Conservation (phyloP, 2,113 vertebrate genomes). For the Romanogobio albipinnatus region DNA sequence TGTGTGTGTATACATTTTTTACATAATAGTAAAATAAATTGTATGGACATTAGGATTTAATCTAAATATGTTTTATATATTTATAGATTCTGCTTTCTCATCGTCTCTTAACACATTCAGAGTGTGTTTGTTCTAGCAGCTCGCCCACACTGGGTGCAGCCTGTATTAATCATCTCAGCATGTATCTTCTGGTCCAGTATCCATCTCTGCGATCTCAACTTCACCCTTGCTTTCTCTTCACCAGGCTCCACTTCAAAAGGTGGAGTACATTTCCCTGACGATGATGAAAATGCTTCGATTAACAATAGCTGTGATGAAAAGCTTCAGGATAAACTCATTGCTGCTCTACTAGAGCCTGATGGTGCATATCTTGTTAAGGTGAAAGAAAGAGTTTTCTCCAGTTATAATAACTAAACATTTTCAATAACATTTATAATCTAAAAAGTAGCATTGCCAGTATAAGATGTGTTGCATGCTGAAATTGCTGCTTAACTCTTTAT, state of each 20-base stretch:
- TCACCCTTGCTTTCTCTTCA: neutral
- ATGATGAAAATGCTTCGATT: conserved; percentile 57
- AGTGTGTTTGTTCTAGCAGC: conserved; percentile 17
- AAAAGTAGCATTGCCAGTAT: neutral
- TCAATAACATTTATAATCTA: neutral
- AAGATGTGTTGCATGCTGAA: neutral
- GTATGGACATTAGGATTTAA: neutral
- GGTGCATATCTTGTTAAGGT: conserved; percentile 73
- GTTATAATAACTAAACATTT: neutral
- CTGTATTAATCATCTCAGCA: conserved; percentile 18
- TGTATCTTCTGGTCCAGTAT: conserved; percentile 13
- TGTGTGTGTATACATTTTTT: neutral
- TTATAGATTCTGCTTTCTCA: neutral
- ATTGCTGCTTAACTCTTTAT: neutral
- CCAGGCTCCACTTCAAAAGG: conserved; percentile 71
- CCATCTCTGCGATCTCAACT: conserved; percentile 18
- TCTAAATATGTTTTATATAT: neutral
- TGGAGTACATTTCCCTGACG: conserved; percentile 68
- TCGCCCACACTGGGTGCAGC: neutral
- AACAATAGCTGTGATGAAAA: conserved; percentile 62
- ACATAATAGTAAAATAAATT: neutral
- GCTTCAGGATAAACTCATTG: conserved; percentile 61
- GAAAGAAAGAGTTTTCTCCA: neutral
- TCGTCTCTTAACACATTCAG: neutral
- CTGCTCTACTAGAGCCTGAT: conserved; percentile 65